A percentile compares a stretch with the other conserved stretches of the same genome.
Conservation (phyloP, 2,888 invertebrate genomes). For the Rosalia funebris region DNA sequence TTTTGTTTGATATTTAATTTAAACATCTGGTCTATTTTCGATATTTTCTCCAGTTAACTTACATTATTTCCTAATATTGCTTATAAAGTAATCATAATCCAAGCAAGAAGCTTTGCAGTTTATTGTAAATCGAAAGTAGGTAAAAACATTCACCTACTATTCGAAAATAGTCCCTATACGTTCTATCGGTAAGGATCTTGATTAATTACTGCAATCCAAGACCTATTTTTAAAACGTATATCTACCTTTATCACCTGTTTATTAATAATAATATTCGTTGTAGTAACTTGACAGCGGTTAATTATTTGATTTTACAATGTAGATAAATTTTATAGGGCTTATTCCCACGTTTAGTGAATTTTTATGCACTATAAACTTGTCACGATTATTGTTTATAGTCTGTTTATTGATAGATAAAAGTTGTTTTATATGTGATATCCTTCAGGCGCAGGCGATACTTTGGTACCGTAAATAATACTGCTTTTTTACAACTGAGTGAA, state of each 20-base stretch:
- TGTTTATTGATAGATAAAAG: not conserved
- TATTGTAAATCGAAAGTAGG: constrained; percentile 40
- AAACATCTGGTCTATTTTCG: too few species aligned
- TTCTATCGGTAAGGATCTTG: constrained; percentile 9
- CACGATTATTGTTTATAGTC: not conserved
- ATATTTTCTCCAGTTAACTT: too few species aligned
- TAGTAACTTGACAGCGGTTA: not conserved
- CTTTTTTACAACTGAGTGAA: too few species aligned
- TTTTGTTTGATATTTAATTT: constrained; percentile 17
- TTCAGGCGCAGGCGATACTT: too few species aligned
- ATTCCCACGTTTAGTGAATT: not conserved
- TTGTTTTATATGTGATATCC: not conserved
- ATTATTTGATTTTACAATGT: not conserved
- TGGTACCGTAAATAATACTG: too few species aligned
- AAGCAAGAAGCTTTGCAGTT: not conserved
- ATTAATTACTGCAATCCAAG: not conserved
- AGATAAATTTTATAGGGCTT: not conserved
- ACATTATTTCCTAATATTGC: too few species aligned
- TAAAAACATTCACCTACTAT: constrained; percentile 37
- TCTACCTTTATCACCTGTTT: constrained; percentile 4
- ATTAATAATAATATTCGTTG: not conserved
- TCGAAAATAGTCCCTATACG: constrained; percentile 14
- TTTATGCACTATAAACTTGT: not conserved
- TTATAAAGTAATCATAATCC: too few species aligned
- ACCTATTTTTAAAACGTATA: constrained; percentile 23